Base-by-base conservation (phyloP, 1,140 invertebrate species). In the Anastrepha ludens region DNA sequence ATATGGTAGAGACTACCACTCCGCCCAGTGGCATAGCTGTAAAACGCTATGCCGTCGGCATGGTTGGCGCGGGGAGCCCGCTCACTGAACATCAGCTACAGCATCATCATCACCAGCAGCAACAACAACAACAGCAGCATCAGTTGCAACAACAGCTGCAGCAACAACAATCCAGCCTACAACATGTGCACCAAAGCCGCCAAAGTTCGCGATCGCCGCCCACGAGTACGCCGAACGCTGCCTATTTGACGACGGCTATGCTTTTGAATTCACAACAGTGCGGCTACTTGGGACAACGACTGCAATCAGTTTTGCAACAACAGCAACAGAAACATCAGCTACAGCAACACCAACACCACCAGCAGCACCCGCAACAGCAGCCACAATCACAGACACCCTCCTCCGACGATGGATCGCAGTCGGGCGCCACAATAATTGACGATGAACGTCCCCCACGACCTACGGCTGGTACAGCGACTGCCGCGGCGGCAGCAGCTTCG, bases 401-500 rank as follows among this genome's bases (percentile, higher is more conserved):
- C 87, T 92, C 92, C 15, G 91, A 92, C n/a, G 90, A 93, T 85
- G 92, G 92, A 85, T 92, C 91, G 41, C 92, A 93, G 85, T 93
- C 92, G 58, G 91, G 91, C 11, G 89, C 74, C 13, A 93, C 92
- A 64, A 91, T 92, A 15, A 74, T 92, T 85, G 90, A 92, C 67
- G 91, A 92, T 39, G 91, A 92, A 11, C 89, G 91, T 17, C 60
- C 74, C 29, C 15, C 29, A 29, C 64, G 55, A 55, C 8, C 93
- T 94, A 62, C 94, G 93, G 87, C 93, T 91, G 62, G 93, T 88
- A 90, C 89, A 94, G 91, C 92, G 41, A 85, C 89, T 29, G 90
- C 94, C 59, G 92, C 95, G 62, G 94, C 94, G 17, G 94, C 94
- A 11, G 94, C 95, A 2, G 94, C 96, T 74, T 96, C 96, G 55